Evolutionary conservation across 2,888 invertebrate genomes (phyloP).

Genomic region (Cotesia congregata): DNA sequence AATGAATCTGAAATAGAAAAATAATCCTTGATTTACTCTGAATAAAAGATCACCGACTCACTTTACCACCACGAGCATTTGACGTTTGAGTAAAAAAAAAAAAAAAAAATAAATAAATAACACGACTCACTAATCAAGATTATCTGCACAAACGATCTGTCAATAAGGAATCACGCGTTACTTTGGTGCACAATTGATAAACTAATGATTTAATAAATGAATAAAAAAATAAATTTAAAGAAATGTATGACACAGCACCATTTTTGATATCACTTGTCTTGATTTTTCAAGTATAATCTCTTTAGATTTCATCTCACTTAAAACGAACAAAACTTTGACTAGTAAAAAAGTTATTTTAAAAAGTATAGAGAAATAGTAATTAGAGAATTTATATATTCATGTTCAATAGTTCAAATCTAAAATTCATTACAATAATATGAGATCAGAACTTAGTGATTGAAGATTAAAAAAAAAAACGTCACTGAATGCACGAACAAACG

Average conservation of each 20-base stretch:
- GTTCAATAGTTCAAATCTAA: background rate
- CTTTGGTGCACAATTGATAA: background rate
- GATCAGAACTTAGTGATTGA: background rate
- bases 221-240: background rate
- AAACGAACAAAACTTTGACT: slow-evolving; percentile 10
- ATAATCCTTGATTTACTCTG: background rate
- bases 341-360: background rate
- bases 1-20: slow-evolving; percentile 9
- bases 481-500: slow-evolving; percentile 10
- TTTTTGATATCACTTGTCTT: slow-evolving; percentile 3
- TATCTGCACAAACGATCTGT: background rate
- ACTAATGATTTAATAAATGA: background rate
- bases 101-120: background rate
- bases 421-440: background rate
- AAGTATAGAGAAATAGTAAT: background rate
- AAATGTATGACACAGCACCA: slow-evolving; percentile 11
- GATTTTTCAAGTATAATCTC: background rate
- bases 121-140: too few species aligned
- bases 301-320: background rate
- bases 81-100: background rate
- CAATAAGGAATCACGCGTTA: background rate
- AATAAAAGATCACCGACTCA: slow-evolving; percentile 17
- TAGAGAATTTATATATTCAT: background rate
- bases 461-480: background rate
- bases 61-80: slow-evolving; percentile 14